Base-by-base conservation (phyloP, 2,888 invertebrate species). In the Ochlodes sylvanus region DNA sequence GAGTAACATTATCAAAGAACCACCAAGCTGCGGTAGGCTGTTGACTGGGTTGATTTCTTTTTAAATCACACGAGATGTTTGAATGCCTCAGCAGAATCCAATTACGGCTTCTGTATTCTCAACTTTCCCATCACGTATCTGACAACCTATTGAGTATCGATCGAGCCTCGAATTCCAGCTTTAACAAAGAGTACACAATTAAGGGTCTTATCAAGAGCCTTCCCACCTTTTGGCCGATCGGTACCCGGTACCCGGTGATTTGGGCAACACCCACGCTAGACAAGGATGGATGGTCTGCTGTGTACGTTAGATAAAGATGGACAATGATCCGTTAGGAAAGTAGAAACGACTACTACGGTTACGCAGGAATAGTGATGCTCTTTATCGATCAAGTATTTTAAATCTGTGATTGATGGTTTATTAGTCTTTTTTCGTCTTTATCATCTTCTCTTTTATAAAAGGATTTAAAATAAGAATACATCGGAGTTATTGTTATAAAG, bases 261-360 rank as follows among this genome's bases (percentile, higher is more conserved):
- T 85, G 77, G 81, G 78, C 79, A 85, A 87, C 89, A 82, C 88
- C 89, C 84, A 88, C 88, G 80, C 66, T 81, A 81, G 86, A 91
- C 58, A 73, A 74, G 71, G 86, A 88, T 64, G 72, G 75, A 68
- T 66, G 68, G 77, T 72, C 63, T 69, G 63, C 41, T 12, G n/a
- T 58, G 34, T 66, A 69, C 63, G 83, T 69, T 69, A 70, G 78
- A 87, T 69, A 75, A 82, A 78, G 86, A 88, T 1, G 69, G 69
- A 69, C 72, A 70, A 78, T 34, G 76, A 80, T 81, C 91, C 91
- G 92, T 92, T 92, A 90, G 83, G 83, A 89, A 88, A 89, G 87
- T 84, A 80, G 85, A 82, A 77, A 78, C 77, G 85, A 90, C 92
- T 92, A 92, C 92, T 78, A 83, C 85, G 81, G 86, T 92, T 92